Evolutionary conservation across 2,113 vertebrate species (phyloP).

Genomic region (Microcebus jonahi): DNA sequence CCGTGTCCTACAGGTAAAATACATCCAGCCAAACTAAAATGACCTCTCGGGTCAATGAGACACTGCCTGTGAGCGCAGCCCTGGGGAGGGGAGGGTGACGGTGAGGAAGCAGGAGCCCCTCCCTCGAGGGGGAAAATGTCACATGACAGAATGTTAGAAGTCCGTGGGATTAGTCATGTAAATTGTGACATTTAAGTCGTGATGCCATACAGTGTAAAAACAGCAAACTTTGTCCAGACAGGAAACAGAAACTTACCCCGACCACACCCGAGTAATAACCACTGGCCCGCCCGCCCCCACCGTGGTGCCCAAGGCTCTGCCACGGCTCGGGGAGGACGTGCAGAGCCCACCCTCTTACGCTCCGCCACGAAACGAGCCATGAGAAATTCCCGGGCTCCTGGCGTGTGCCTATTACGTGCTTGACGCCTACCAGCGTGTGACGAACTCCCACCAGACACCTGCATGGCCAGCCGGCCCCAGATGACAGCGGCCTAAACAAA

Average conservation of each 20-base stretch:
- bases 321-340: no score
- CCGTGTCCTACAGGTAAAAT: neutral
- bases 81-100: neutral
- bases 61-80: rapidly evolving
- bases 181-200: neutral
- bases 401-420: neutral
- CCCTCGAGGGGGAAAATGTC: neutral
- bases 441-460: rapidly evolving
- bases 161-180: neutral
- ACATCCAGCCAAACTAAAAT: neutral
- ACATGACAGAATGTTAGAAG: neutral
- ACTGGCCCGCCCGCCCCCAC: rapidly evolving
- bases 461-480: rapidly evolving
- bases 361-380: neutral
- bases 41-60: neutral
- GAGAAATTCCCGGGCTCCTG: neutral
- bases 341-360: neutral
- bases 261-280: rapidly evolving
- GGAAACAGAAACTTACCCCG: neutral
- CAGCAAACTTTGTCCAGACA: neutral
- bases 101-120: neutral
- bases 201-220: neutral
- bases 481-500: no score
- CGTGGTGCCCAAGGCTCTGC: rapidly evolving
- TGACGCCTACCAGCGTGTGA: neutral